Conservation (phyloP, 1,140 invertebrate species). For the Leucophenga varia region DNA sequence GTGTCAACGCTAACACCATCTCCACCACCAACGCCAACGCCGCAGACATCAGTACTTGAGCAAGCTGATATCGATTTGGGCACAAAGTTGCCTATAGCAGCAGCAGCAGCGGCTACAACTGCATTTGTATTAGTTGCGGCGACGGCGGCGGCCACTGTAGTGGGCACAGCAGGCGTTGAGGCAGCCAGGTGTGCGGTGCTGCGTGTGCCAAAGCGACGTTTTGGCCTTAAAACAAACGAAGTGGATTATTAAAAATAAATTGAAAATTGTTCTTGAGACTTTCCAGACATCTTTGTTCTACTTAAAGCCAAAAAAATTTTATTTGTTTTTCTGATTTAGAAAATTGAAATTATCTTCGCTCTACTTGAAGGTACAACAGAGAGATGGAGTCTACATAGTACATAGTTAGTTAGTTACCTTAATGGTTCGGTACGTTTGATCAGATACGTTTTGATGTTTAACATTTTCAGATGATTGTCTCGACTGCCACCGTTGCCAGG, state of each 20-base stretch:
- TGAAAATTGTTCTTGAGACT: no score
- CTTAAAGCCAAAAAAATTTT: no score
- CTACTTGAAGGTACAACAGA: not conserved
- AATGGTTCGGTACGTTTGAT: conserved; percentile 82
- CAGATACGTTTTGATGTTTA: conserved; percentile 89
- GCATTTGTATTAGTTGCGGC: conserved; percentile 9
- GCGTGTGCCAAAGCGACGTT: conserved; percentile 48
- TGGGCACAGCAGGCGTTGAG: conserved; percentile 16
- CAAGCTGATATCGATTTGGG: conserved; percentile 44
- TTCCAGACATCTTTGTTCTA: no score
- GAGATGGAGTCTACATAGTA: conserved; percentile 8
- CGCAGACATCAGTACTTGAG: conserved; percentile 3
- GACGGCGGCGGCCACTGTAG: conserved; percentile 1
- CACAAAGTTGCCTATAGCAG: conserved; percentile 10
- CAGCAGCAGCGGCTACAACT: conserved; percentile 5
- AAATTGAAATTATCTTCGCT: no score
- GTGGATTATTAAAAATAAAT: no score
- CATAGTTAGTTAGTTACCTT: conserved; percentile 47
- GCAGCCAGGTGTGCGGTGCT: conserved; percentile 40
- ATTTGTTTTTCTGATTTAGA: no score
- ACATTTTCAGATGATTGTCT: conserved; percentile 82
- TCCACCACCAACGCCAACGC: conserved; percentile 15
- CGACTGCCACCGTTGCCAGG: conserved; percentile 83
- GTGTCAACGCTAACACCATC: conserved; percentile 24
- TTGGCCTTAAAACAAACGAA: conserved; percentile 36